Evolutionary conservation across 2,113 vertebrate genomes (phyloP), one percentile per base, ranked within the genome.

Genomic region (Excalfactoria chinensis): DNA sequence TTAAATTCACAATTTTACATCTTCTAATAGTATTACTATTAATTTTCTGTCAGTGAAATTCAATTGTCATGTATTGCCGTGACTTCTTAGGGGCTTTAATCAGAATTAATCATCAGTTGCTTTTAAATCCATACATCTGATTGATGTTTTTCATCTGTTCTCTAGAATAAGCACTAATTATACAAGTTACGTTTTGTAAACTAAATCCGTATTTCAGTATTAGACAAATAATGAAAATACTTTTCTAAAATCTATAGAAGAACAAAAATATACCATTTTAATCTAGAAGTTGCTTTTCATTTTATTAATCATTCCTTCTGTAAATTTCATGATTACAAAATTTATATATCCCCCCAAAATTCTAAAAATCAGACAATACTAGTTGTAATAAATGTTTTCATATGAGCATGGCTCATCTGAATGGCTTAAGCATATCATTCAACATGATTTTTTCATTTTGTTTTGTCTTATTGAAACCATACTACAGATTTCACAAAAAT

Each of bases 1-100:
- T 89, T 86, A 89, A 76, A 88, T 93, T 94, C 16, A 86, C 58
- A 63, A 84, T 88, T 43, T 59, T 89, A 59, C 13, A 83, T 87
- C 83, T 94, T 89, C 56, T 30, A 83, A 40, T 35, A 64, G 19
- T 53, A 74, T 73, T 95, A 80, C 20, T 84, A 51, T 17, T 78
- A 40, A 8, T 80, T 93, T 92, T 95, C 70, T 56, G 60, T 87
- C 60, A 89, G 62, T 90, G 84, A 94, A 90, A 93, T 91, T 87
- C 81, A 85, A 51, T 84, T 74, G 35, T 35, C 80, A 56, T 13
- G 83, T 87, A 80, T 72, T 74, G 40, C 84, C 95, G 88, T 91
- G 66, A 60, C 55, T 87, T 92, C 70, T 73, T 82, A 71, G n/a
- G 44, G n/a, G 46, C 35, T 22, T 76, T 90, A 73, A 68, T 67